Conservation (phyloP, 2,888 invertebrate species). For the Cremastobaeus sp. region DNA sequence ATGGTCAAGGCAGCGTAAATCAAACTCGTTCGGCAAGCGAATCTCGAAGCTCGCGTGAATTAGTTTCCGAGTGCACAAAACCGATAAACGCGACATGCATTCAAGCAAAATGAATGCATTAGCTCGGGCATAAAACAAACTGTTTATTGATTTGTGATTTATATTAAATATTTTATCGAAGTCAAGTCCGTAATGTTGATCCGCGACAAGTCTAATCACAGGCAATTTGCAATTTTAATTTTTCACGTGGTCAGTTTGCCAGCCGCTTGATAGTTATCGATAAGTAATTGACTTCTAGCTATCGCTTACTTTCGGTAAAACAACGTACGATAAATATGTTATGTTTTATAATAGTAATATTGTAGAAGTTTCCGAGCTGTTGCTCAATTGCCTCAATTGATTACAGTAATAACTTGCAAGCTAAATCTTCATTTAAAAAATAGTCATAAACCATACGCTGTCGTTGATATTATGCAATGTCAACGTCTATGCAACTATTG, state of each 20-base stretch:
- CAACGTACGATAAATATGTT: too few relatives aligned
- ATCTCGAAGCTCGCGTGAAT: slow-evolving; percentile 53
- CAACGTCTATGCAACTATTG: too few relatives aligned
- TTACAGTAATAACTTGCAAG: too few relatives aligned
- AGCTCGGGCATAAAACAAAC: slow-evolving; percentile 40
- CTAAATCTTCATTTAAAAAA: too few relatives aligned
- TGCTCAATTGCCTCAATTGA: too few relatives aligned
- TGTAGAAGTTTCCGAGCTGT: too few relatives aligned
- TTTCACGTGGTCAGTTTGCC: slow-evolving; percentile 35
- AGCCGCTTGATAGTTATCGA: slow-evolving; percentile 32
- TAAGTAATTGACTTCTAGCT: slow-evolving; percentile 42
- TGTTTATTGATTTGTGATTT: slow-evolving; percentile 56
- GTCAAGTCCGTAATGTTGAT: slow-evolving; percentile 28
- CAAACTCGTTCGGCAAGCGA: slow-evolving; percentile 61
- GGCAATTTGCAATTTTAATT: slow-evolving; percentile 56
- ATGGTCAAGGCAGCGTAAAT: slow-evolving; percentile 61
- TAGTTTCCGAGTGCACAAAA: slow-evolving; percentile 24
- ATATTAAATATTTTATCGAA: slow-evolving; percentile 49
- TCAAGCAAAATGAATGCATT: slow-evolving; percentile 35
- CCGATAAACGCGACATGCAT: slow-evolving; percentile 49
- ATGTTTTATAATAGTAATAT: too few relatives aligned
- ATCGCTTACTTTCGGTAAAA: too few relatives aligned
- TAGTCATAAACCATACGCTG: too few relatives aligned
- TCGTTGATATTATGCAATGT: too few relatives aligned
- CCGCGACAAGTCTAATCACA: slow-evolving; percentile 44